A percentile compares a stretch with the other conserved stretches of the same genome.
These are phyloP conservation scores for Eulacestoma nigropectus DNA, from an alignment of 2,113 vertebrate species.

Conservation along the genomic window DNA sequence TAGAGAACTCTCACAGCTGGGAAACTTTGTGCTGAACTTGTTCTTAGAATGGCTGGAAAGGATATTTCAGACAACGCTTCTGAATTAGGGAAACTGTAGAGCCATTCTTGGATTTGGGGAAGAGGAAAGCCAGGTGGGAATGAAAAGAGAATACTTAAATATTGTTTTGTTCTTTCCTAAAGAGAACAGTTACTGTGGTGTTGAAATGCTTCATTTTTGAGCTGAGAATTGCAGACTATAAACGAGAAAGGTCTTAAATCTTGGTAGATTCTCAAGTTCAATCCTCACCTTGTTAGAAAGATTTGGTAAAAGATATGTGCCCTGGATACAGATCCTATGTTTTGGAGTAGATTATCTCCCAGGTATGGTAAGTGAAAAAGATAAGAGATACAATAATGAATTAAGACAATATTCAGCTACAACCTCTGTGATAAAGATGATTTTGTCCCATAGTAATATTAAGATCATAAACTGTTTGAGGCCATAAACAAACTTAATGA, in stretches of 20 bases:
- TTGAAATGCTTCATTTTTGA: neutral
- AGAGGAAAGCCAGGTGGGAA: neutral
- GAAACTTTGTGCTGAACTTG: neutral
- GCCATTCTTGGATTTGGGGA: neutral
- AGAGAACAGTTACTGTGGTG: neutral
- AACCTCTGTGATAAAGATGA: neutral
- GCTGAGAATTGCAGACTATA: neutral
- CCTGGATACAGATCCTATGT: neutral
- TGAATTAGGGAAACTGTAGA: neutral
- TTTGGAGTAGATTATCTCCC: neutral
- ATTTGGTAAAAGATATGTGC: neutral
- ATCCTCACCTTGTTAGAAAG: neutral
- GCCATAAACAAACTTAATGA: neutral
- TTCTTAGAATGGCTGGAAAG: neutral
- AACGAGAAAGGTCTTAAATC: neutral
- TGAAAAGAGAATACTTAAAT: neutral
- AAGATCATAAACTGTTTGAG: neutral
- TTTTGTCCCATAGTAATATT: neutral
- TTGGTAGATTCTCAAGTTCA: neutral
- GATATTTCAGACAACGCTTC: neutral
- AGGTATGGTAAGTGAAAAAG: neutral
- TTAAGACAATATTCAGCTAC: neutral
- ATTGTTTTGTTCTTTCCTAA: neutral
- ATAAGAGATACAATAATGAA: neutral
- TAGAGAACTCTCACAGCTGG: neutral